phyloP scores from a whole-genome alignment of 1,140 invertebrate genomes.

The Danaus melanippus region DNA sequence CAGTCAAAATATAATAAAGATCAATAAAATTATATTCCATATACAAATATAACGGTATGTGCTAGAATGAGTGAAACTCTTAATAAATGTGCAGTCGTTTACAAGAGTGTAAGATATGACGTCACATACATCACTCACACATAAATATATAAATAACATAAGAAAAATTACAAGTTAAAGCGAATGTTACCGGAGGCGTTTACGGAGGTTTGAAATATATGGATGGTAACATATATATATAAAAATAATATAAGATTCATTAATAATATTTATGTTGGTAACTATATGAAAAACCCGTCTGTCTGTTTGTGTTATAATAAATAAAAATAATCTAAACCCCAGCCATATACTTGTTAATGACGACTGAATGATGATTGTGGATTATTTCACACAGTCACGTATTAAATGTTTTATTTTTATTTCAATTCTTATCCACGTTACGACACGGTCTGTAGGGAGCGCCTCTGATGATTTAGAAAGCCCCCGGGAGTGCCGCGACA shows the following conservation, averaged over 20 bases:
- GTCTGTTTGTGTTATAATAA: too few relatives aligned
- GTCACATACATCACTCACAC: slow-evolving; percentile 69
- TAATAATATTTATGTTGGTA: too few relatives aligned
- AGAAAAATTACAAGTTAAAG: slow-evolving; percentile 71
- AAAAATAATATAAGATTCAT: background rate
- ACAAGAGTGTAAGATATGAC: slow-evolving; percentile 71
- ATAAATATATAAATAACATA: slow-evolving; percentile 72
- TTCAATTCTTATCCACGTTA: slow-evolving; percentile 34
- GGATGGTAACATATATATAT: background rate
- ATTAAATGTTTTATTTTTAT: slow-evolving; percentile 1
- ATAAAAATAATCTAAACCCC: too few relatives aligned
- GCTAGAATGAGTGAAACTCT: slow-evolving; percentile 5
- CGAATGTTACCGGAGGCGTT: slow-evolving; percentile 67
- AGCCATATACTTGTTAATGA: too few relatives aligned
- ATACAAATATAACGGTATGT: too few relatives aligned
- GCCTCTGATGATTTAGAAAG: slow-evolving; percentile 71
- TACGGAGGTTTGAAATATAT: background rate
- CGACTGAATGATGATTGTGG: too few relatives aligned
- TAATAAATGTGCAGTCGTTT: slow-evolving; percentile 65
- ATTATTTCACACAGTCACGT: too few relatives aligned
- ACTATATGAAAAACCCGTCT: too few relatives aligned
- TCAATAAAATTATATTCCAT: too few relatives aligned
- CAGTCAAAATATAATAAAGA: too few relatives aligned
- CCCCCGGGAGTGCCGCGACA: slow-evolving; percentile 69
- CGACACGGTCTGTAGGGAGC: slow-evolving; percentile 53